Evolutionary conservation across 1,140 invertebrate genomes (phyloP).

Genomic region (Drosophila triauraria): DNA sequence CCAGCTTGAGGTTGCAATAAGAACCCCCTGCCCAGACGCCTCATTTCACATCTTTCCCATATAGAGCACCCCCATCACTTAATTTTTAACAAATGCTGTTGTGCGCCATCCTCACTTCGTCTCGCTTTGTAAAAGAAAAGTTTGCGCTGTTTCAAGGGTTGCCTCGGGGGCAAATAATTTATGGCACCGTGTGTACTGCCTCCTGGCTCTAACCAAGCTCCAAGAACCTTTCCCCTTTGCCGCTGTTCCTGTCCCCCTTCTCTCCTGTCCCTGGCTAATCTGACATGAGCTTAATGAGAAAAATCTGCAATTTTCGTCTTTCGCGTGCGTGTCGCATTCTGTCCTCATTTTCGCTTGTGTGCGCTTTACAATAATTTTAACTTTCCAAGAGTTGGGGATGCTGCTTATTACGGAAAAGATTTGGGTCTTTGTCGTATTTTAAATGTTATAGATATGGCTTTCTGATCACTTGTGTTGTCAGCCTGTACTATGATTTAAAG

Average conservation of each 20-base stretch:
- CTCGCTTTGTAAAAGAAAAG: constrained; percentile 40
- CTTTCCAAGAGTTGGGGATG: constrained; percentile 26
- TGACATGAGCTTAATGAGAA: constrained; percentile 77
- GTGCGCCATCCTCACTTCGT: constrained; percentile 20
- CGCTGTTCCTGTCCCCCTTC: neutral
- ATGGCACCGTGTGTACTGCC: constrained; percentile 68
- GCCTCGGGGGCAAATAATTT: constrained; percentile 65
- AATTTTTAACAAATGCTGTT: constrained; percentile 77
- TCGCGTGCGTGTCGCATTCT: constrained; percentile 51
- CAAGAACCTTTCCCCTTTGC: constrained; percentile 17
- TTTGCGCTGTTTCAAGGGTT: constrained; percentile 67
- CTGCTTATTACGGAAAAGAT: neutral
- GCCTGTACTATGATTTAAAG: neutral
- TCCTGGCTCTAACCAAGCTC: constrained; percentile 36
- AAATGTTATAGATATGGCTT: neutral
- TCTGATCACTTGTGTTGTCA: neutral
- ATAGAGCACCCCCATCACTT: constrained; percentile 75
- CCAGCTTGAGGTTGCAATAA: constrained; percentile 48
- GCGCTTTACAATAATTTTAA: constrained; percentile 68
- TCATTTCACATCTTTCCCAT: constrained; percentile 21
- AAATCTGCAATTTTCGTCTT: constrained; percentile 70
- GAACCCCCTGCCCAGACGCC: constrained; percentile 34
- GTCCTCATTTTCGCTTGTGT: constrained; percentile 69
- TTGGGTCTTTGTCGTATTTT: neutral
- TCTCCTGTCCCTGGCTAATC: constrained; percentile 37